Evolutionary conservation across 2,888 invertebrate species (phyloP), one percentile per base, ranked within the genome.

Genomic region (Cremastinae sp.): DNA sequence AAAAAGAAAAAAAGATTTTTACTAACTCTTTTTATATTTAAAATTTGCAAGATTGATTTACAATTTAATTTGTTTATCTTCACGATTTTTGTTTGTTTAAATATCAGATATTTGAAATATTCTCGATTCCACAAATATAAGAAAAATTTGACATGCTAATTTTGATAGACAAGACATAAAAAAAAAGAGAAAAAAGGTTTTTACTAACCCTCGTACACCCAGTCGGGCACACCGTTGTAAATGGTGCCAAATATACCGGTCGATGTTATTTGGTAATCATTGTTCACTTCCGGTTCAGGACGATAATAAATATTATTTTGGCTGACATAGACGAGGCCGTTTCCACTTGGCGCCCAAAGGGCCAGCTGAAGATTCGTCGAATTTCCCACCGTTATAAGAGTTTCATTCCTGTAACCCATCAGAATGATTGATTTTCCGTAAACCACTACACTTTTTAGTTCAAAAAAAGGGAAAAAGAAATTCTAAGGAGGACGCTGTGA

Each of bases 181-280:
- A 7, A 37, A 37, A 37, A 7, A 37, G 9, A 37, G 4, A 37
- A 37, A 37, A 7, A 37, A 37, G 9, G 9, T 37, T 22, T 41
- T 12, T 45, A 86, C 89, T 83, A 86, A 96, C 96, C 96, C 93
- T 98, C 97, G 90, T 98, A 98, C 0, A 98, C 95, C 98, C 98
- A 98, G 90, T 98, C 98, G 35, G 97, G 96, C 8, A 97, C 93
- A 28, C 97, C 97, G 88, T 97, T 95, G 85, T 95, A 95, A 64
- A 96, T 91, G 7, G 92, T 92, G 37, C 93, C 92, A 56, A 91
- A 90, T 14, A 90, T 85, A 1, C 94, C 94, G 81, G 92, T 93
- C 0, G 87, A 90, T 0, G 96, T 96, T 39, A 96, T 90, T 79
- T 92, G 91, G 66, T 90, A 89, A 74, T 88, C 85, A 1, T 86